A percentile compares a stretch with the other conserved stretches of the same genome.
phyloP scores from a whole-genome alignment of 1,140 invertebrate genomes.

The Chironomus striatipennis region DNA sequence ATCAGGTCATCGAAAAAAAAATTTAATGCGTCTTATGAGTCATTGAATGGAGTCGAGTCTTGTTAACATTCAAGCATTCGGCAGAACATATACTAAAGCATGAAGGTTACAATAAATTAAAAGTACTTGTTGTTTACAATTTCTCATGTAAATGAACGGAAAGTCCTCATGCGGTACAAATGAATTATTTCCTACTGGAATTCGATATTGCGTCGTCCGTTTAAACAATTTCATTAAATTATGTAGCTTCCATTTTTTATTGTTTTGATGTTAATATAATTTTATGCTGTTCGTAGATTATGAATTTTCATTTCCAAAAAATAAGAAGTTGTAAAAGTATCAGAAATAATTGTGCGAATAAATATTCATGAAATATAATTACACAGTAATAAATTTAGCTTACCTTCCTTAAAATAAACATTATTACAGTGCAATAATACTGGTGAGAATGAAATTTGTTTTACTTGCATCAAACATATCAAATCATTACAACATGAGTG shows the following conservation, averaged over 20 bases:
- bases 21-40: constrained; percentile 3
- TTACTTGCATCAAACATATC: background rate
- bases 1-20: background rate
- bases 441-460: constrained; percentile 21
- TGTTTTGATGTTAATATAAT: background rate
- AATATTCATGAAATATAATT: no score
- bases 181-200: background rate
- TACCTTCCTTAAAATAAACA: background rate
- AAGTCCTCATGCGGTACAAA: background rate
- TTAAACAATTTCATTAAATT: background rate
- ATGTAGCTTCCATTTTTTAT: background rate
- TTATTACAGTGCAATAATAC: constrained; percentile 11
- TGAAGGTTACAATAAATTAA: background rate
- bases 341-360: no score
- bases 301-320: background rate
- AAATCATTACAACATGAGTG: constrained; percentile 11
- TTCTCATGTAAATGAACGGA: background rate
- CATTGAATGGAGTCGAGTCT: background rate
- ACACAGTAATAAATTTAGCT: no score
- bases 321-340: no score
- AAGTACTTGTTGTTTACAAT: background rate
- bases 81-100: no score
- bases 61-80: background rate
- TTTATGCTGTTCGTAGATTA: background rate
- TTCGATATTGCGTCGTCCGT: background rate